Conservation (phyloP, 2,113 vertebrate genomes). For the Epinephelus cyanopodus region DNA sequence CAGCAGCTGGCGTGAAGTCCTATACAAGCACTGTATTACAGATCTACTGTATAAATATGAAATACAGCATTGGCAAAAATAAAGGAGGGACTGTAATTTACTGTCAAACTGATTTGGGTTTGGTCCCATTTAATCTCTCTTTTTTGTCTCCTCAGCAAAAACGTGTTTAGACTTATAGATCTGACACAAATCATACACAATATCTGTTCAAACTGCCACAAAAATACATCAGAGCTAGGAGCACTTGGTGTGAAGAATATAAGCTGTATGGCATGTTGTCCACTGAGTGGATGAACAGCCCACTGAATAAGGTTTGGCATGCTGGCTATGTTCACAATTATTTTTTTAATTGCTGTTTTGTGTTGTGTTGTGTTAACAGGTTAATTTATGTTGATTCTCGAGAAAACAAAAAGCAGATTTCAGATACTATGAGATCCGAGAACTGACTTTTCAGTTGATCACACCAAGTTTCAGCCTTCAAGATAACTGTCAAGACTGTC, state of each 20-base stretch:
- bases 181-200: constrained; percentile 41
- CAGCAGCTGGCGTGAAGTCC: constrained; percentile 28
- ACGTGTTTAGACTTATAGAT: neutral
- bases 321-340: no score
- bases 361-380: no score
- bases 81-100: constrained; percentile 10
- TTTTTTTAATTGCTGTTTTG: neutral
- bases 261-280: neutral
- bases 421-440: no score
- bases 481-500: no score
- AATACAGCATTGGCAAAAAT: constrained; percentile 33
- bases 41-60: constrained; percentile 33
- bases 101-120: constrained; percentile 12
- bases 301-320: neutral
- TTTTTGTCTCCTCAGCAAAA: neutral
- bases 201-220: constrained; percentile 29
- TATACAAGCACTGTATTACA: constrained; percentile 41
- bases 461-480: no score
- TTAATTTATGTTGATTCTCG: no score
- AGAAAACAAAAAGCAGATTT: no score
- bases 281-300: constrained; percentile 15
- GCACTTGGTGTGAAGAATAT: constrained; percentile 11
- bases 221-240: constrained; percentile 18
- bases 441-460: no score
- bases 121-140: constrained; percentile 7